These are phyloP conservation scores for Palythoa grandis DNA, from an alignment of 92 coral and sea anemone species.

Conservation along the genomic window DNA sequence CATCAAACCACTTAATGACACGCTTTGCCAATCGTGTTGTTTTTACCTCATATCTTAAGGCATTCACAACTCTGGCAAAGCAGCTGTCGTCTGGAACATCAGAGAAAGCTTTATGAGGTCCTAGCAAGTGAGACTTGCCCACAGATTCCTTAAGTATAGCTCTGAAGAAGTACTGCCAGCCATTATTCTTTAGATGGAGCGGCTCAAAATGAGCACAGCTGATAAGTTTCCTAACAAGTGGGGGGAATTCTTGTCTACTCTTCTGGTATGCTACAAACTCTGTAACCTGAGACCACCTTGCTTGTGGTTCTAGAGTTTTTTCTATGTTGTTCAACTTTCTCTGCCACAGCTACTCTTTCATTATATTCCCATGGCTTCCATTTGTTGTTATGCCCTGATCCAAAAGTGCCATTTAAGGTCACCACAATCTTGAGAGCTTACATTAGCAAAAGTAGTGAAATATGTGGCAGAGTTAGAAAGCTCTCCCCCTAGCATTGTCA, in stretches of 20 bases:
- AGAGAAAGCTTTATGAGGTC: neutral
- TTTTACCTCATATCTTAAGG: neutral
- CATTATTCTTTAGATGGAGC: neutral
- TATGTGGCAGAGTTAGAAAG: constrained; percentile 66
- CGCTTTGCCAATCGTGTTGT: neutral
- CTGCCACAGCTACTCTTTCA: constrained; percentile 47
- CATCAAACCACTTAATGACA: constrained; percentile 7
- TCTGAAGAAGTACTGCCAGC: constrained; percentile 15
- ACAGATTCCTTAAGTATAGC: neutral
- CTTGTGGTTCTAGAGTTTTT: constrained; percentile 10
- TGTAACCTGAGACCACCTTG: neutral
- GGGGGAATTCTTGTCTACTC: constrained; percentile 13
- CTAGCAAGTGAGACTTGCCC: neutral
- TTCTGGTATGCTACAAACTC: constrained; percentile 11
- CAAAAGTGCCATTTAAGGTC: constrained; percentile 65
- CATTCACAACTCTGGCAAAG: neutral
- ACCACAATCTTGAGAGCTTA: constrained; percentile 49
- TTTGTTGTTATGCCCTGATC: constrained; percentile 38
- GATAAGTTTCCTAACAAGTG: neutral
- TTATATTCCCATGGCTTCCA: constrained; percentile 69
- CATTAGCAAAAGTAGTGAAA: constrained; percentile 74
- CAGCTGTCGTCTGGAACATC: neutral
- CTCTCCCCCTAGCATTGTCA: constrained; percentile 86
- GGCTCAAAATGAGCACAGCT: neutral
- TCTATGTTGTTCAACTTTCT: constrained; percentile 32